A percentile compares a stretch with the other conserved stretches of the same genome.
Conservation (phyloP, 2,888 invertebrate genomes). For the Phaedon cochleariae region DNA sequence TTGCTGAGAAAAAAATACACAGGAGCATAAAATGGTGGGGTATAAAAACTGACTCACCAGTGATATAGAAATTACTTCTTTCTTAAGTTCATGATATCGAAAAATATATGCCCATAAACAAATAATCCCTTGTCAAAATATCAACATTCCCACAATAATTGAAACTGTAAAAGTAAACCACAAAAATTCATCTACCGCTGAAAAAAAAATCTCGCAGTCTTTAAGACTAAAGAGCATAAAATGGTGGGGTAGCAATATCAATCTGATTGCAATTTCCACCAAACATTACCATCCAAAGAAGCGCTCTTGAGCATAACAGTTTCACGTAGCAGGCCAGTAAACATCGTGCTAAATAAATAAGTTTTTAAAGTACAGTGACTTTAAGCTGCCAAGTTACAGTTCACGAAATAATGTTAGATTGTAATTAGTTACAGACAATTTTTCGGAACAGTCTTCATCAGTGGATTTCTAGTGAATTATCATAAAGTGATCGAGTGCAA, state of each 20-base stretch:
- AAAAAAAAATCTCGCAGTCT: constrained; percentile 29
- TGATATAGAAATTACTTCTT: too few relatives aligned
- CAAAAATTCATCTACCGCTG: too few relatives aligned
- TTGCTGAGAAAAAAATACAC: too few relatives aligned
- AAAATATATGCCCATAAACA: too few relatives aligned
- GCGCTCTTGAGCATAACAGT: constrained; percentile 38
- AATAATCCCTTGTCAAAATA: too few relatives aligned
- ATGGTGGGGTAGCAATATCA: constrained; percentile 51
- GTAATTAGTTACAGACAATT: background rate
- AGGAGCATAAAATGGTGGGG: too few relatives aligned
- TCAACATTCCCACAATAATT: too few relatives aligned
- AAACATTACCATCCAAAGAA: constrained; percentile 42
- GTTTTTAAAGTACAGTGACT: constrained; percentile 36
- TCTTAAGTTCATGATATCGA: too few relatives aligned
- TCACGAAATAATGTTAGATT: constrained; percentile 15
- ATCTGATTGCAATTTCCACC: constrained; percentile 48
- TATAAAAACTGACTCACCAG: too few relatives aligned
- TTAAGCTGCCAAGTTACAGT: constrained; percentile 27
- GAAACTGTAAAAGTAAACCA: too few relatives aligned
- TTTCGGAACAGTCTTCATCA: background rate
- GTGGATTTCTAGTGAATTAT: background rate
- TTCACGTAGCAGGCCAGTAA: constrained; percentile 35
- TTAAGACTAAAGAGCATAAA: constrained; percentile 20
- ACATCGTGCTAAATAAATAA: constrained; percentile 33
- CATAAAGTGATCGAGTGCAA: background rate